These are phyloP conservation scores for Periplaneta americana DNA, from an alignment of 1,140 invertebrate species.

Conservation along the genomic window DNA sequence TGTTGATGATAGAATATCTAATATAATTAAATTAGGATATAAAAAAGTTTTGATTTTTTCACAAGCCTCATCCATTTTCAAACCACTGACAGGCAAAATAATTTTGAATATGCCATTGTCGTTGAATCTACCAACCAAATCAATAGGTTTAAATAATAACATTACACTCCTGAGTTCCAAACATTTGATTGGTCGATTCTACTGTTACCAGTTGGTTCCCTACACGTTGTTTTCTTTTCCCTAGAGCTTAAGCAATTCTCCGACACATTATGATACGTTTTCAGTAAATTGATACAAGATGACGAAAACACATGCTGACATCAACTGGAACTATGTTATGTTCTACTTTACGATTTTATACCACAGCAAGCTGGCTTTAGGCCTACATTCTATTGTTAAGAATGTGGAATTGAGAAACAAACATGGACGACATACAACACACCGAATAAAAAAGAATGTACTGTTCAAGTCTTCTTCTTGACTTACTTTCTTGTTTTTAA, in stretches of 20 bases:
- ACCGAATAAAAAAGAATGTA: neutral
- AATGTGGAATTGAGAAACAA: neutral
- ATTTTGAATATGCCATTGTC: neutral
- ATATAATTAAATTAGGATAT: neutral
- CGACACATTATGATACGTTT: neutral
- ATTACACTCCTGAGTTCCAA: conserved; percentile 5
- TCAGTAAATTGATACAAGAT: neutral
- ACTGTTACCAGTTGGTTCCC: neutral
- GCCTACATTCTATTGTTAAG: neutral
- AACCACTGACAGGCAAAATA: neutral
- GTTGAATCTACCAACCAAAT: conserved; percentile 8
- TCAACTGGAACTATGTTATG: neutral
- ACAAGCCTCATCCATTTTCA: neutral
- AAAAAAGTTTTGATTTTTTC: neutral
- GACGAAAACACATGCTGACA: conserved; percentile 4
- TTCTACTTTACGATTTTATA: neutral
- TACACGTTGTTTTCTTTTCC: neutral
- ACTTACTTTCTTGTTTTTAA: neutral
- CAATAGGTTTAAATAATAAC: conserved; percentile 5
- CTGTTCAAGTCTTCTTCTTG: conserved; percentile 3
- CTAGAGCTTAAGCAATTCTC: neutral
- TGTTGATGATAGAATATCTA: neutral
- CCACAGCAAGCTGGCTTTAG: neutral
- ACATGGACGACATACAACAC: conserved; percentile 2
- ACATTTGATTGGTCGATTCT: conserved; percentile 10